Percentiles rank a stretch among this genome's conserved stretches.
These are phyloP conservation scores for Lepus townsendii DNA, from an alignment of 2,797 vertebrate species.

Conservation along the genomic window DNA sequence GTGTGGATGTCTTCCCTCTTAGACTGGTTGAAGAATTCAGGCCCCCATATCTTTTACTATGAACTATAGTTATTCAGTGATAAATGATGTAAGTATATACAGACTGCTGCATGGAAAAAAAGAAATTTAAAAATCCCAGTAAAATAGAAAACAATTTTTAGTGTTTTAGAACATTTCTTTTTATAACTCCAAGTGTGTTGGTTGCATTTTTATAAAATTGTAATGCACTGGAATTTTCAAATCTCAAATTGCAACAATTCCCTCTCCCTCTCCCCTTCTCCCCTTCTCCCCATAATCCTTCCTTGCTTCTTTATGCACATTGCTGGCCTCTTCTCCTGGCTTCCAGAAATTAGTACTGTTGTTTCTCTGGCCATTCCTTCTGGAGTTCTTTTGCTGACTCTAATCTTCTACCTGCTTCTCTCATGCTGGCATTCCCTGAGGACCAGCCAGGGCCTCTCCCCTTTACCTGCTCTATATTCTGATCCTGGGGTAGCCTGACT, in stretches of 20 bases:
- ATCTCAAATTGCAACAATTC: not conserved
- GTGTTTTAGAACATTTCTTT: conserved; percentile 7
- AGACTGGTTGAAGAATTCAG: not conserved
- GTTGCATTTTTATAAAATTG: not conserved
- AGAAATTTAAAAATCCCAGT: not conserved
- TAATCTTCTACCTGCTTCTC: not conserved
- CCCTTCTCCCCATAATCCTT: not conserved
- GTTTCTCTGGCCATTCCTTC: not conserved
- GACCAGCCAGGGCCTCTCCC: not conserved
- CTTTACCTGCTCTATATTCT: not conserved
- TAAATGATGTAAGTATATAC: not conserved
- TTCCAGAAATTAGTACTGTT: not conserved
- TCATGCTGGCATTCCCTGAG: not conserved
- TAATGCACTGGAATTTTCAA: not conserved
- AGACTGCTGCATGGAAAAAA: not conserved
- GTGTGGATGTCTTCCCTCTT: not conserved
- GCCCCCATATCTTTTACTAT: not conserved
- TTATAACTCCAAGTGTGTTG: not conserved
- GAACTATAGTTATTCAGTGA: not conserved
- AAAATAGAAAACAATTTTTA: not conserved
- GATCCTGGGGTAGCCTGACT: not conserved
- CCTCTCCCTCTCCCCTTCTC: not conserved
- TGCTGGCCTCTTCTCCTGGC: not conserved
- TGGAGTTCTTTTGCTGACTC: not conserved
- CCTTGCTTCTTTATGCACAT: not conserved